These are phyloP conservation scores for Acanthococcus lagerstroemiae DNA, from an alignment of 2,888 invertebrate species.

Conservation along the genomic window DNA sequence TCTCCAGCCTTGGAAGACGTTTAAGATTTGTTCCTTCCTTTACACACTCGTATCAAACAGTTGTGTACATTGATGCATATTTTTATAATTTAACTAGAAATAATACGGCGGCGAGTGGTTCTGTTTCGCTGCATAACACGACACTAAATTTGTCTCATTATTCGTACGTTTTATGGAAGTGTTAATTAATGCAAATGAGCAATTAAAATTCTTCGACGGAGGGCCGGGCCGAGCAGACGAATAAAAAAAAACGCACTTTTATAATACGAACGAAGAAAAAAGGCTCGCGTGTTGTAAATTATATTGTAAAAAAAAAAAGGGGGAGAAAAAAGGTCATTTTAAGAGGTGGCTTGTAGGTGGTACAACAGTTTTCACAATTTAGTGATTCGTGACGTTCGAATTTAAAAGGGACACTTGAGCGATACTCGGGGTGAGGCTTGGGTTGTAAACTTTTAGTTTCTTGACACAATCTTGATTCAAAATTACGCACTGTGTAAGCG, in stretches of 20 bases:
- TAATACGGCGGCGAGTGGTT: too few relatives aligned
- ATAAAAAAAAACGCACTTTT: neutral
- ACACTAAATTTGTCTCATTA: neutral
- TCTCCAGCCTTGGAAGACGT: too few relatives aligned
- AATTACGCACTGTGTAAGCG: conserved; percentile 24
- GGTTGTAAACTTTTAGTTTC: conserved; percentile 24
- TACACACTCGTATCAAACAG: too few relatives aligned
- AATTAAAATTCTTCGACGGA: conserved; percentile 26
- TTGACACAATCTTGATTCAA: conserved; percentile 24
- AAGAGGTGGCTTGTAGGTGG: conserved; percentile 17
- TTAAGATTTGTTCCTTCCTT: too few relatives aligned
- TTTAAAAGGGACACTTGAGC: conserved; percentile 11
- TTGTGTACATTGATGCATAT: too few relatives aligned
- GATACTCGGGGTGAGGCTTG: conserved; percentile 15
- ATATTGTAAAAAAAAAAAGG: conserved; percentile 22
- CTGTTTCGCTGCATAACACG: too few relatives aligned
- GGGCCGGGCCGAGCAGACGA: neutral
- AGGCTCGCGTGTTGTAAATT: conserved; percentile 27
- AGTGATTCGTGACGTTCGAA: conserved; percentile 30
- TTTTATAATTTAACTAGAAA: too few relatives aligned
- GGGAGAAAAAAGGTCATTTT: neutral
- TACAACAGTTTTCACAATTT: conserved; percentile 24
- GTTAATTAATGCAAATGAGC: conserved; percentile 31
- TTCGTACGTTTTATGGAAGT: conserved; percentile 6
- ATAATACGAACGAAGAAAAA: conserved; percentile 8